These are phyloP conservation scores for Poecilia wingei DNA, from an alignment of 2,797 vertebrate genomes.

Conservation along the genomic window DNA sequence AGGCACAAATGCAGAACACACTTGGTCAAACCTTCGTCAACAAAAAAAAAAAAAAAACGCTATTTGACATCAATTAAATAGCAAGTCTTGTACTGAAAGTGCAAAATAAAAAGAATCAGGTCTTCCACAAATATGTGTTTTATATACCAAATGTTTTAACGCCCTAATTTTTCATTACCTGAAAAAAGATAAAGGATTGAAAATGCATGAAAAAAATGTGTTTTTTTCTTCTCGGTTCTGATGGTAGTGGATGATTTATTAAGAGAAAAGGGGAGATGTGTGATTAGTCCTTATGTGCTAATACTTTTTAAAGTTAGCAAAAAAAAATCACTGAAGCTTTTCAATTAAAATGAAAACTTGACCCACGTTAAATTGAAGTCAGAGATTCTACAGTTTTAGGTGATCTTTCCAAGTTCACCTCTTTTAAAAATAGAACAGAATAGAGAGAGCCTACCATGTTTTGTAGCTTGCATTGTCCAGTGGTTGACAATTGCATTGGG, in stretches of 20 bases:
- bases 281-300: slow-evolving; percentile 1
- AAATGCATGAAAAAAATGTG: background rate
- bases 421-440: background rate
- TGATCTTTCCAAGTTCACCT: background rate
- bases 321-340: slow-evolving; percentile 51
- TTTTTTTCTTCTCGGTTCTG: slow-evolving; percentile 12
- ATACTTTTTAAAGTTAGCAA: slow-evolving; percentile 12
- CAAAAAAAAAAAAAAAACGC: background rate
- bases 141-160: background rate
- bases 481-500: slow-evolving; percentile 59
- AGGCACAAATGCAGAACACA: slow-evolving; percentile 80
- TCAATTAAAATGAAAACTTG: slow-evolving; percentile 47
- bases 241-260: slow-evolving; percentile 11
- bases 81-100: background rate
- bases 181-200: background rate
- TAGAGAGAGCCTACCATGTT: slow-evolving; percentile 5
- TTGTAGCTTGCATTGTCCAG: slow-evolving; percentile 59
- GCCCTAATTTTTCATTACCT: background rate
- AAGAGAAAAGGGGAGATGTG: background rate
- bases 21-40: slow-evolving; percentile 70
- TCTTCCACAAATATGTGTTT: background rate
- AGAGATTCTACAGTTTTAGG: background rate
- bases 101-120: background rate
- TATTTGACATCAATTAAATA: background rate
- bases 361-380: slow-evolving; percentile 13